Percentiles rank a stretch among this genome's conserved stretches.
Conservation (phyloP, 2,113 vertebrate genomes). For the Periophthalmodon schlosseri region DNA sequence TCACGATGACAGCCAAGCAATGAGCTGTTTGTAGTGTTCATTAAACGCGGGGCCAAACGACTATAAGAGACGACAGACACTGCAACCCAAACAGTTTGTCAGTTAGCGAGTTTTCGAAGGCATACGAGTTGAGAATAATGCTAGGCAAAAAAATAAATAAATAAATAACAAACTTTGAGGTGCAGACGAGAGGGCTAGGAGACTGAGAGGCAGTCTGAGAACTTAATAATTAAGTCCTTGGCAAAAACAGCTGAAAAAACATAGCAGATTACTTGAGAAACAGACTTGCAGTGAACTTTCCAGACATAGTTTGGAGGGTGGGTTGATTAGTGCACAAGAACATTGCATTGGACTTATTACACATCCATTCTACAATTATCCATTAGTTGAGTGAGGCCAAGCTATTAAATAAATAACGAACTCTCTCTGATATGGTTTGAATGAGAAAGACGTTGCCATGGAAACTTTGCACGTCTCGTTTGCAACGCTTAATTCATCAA, state of each 20-base stretch:
- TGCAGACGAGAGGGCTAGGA: conserved; percentile 5
- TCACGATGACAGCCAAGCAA: neutral
- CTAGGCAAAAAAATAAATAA: conserved; percentile 22
- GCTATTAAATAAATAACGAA: neutral
- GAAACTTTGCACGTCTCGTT: neutral
- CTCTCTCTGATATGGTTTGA: neutral
- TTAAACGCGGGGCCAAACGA: conserved; percentile 20
- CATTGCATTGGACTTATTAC: neutral
- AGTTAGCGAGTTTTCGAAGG: conserved; percentile 11
- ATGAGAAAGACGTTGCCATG: neutral
- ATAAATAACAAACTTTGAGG: neutral
- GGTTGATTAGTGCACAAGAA: neutral
- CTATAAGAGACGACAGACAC: conserved; percentile 5
- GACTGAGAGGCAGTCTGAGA: conserved; percentile 19
- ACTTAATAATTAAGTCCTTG: conserved; percentile 51
- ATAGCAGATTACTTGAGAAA: conserved; percentile 31
- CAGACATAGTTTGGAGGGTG: neutral
- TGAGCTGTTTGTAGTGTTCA: conserved; percentile 9
- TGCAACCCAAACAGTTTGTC: conserved; percentile 26
- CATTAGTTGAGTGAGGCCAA: neutral
- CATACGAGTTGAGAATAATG: conserved; percentile 36
- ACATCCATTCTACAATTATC: neutral
- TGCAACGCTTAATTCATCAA: neutral
- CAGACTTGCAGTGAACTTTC: conserved; percentile 43
- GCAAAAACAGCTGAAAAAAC: conserved; percentile 27